Conservation (phyloP, 2,888 invertebrate species). For the Drosophila robusta region DNA sequence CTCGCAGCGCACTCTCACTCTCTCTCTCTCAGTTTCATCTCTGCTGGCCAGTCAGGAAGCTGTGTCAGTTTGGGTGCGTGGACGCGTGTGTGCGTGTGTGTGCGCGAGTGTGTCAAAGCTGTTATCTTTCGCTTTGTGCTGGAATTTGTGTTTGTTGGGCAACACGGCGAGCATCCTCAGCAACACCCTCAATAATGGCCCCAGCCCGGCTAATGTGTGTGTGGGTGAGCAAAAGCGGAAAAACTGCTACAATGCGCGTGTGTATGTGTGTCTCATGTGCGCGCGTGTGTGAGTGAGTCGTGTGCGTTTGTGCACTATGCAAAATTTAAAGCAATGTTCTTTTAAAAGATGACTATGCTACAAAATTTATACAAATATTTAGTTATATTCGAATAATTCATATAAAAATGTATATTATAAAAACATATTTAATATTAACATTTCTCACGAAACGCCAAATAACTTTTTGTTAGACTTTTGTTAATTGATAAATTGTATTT, state of each 20-base stretch:
- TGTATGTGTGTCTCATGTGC: conserved; percentile 2
- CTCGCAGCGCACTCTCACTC: conserved; percentile 6
- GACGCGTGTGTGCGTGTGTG: conserved; percentile 15
- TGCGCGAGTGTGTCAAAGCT: conserved; percentile 54
- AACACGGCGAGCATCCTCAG: conserved; percentile 75
- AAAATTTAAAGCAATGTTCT: neutral
- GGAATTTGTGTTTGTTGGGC: conserved; percentile 79
- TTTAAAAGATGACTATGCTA: neutral
- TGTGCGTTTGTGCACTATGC: conserved; percentile 39
- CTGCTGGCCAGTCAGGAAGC: conserved; percentile 42
- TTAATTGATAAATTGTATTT: too few relatives aligned
- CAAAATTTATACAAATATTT: neutral
- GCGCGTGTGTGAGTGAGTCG: conserved; percentile 14
- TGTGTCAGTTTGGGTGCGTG: conserved; percentile 20
- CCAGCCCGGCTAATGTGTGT: conserved; percentile 48
- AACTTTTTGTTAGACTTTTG: too few relatives aligned
- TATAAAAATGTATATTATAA: too few relatives aligned
- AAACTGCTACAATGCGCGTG: conserved; percentile 55
- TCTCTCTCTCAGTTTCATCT: conserved; percentile 2
- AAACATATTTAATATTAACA: too few relatives aligned
- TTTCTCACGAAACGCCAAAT: too few relatives aligned
- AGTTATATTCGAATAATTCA: too few relatives aligned
- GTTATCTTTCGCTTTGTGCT: conserved; percentile 71
- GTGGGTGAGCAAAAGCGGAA: conserved; percentile 54
- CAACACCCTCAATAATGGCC: conserved; percentile 73